Evolutionary conservation across 2,888 invertebrate genomes (phyloP), one percentile per base, ranked within the genome.

Genomic region (Callyntrura guangdongensis): DNA sequence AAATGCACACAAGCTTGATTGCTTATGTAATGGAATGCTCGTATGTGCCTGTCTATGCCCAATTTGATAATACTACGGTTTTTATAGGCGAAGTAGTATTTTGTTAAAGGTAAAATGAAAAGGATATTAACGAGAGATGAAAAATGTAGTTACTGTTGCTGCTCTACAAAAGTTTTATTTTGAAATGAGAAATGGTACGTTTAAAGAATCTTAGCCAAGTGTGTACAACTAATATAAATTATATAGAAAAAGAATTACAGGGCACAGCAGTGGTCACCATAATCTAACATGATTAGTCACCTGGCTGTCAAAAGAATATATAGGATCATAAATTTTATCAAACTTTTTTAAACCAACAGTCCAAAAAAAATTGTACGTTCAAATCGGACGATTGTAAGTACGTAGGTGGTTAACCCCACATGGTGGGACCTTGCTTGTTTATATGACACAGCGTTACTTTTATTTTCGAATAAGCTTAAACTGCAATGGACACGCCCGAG

Each of bases 261-360:
- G 61, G 14, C 81, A 36, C 81, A 61, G 61, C 81, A 81, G 81
- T 45, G 45, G 59, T 81, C 81, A 36, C 59, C 11, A 59, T 45
- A 81, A 81, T 72, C 83, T 64, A 61, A 49, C 83, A 77, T 64
- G 89, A 89, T 89, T 83, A 83, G 82, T 89, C 89, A 89, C 89
- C 82, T 64, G 72, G 27, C 74, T 89, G 89, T 89, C 89, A 89
- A 74, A 83, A 83, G 74, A 83, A 72, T 83, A 53, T 87, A 72
- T 74, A 25, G 74, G 22, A 14, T 69, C 61, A 88, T 88, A 81
- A 88, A 69, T 88, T 88, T 67, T 20, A 49, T 84, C 25, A 22
- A 67, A 36, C 17, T 59, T 59, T 36, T 45, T 81, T 81, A 59
- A 81, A 11, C 61, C 81, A 81, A 49, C 74, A 74, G n/a, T 81